Evolutionary conservation across 1,140 invertebrate genomes (phyloP).

Genomic region (Formica exsecta): DNA sequence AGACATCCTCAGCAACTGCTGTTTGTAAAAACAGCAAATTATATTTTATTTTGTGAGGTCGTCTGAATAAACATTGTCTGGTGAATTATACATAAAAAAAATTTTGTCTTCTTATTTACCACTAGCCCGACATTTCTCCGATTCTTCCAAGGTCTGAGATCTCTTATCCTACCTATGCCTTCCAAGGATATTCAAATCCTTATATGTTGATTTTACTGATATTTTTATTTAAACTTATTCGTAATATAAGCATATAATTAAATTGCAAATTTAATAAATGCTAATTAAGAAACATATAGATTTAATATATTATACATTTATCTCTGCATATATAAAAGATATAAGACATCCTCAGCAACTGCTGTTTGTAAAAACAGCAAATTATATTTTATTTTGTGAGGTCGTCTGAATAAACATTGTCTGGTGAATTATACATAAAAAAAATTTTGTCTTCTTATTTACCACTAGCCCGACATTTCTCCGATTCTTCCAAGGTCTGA

Average conservation of each 20-base stretch:
- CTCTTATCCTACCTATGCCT: neutral
- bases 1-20: neutral
- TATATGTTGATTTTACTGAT: neutral
- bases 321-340: neutral
- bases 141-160: neutral
- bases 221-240: neutral
- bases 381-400: constrained; percentile 88
- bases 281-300: neutral
- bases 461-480: neutral
- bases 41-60: constrained; percentile 89
- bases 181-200: neutral
- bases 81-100: constrained; percentile 87
- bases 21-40: neutral
- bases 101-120: constrained; percentile 77
- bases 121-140: neutral
- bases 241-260: neutral
- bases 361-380: neutral
- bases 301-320: neutral
- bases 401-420: constrained; percentile 91
- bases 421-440: constrained; percentile 88
- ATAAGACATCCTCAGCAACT: neutral
- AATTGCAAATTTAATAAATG: constrained; percentile 10
- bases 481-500: neutral
- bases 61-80: constrained; percentile 91
- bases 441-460: constrained; percentile 78